A percentile compares a stretch with the other conserved stretches of the same genome.
phyloP scores from a whole-genome alignment of 2,797 vertebrate genomes.

The Anabas testudineus region DNA sequence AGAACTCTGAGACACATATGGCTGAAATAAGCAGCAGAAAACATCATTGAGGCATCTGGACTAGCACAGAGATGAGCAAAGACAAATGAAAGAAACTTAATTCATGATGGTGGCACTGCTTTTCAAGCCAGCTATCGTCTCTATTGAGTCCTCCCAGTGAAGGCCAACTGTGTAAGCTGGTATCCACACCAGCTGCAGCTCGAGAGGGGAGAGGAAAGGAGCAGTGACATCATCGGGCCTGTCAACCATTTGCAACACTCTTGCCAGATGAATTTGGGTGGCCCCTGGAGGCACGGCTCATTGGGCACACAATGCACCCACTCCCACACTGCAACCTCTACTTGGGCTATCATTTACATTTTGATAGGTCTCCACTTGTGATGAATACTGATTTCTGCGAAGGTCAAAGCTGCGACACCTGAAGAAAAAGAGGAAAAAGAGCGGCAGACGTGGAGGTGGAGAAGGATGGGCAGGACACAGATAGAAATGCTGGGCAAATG shows the following conservation, averaged over 20 bases:
- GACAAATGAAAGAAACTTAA: constrained; percentile 11
- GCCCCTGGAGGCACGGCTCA: constrained; percentile 47
- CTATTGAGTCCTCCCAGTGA: constrained; percentile 34
- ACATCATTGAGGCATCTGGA: constrained; percentile 21
- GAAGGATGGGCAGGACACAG: background rate
- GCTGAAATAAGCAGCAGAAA: constrained; percentile 1
- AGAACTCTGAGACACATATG: constrained; percentile 3
- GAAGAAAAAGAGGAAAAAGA: constrained; percentile 9
- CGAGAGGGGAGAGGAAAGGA: background rate
- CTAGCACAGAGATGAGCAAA: background rate
- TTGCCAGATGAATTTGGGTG: constrained; percentile 25
- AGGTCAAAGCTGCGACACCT: constrained; percentile 61
- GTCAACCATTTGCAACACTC: background rate
- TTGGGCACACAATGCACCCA: constrained; percentile 27
- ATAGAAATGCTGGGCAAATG: background rate
- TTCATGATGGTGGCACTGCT: constrained; percentile 9
- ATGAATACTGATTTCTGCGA: constrained; percentile 61
- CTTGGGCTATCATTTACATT: constrained; percentile 69
- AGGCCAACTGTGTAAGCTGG: constrained; percentile 18
- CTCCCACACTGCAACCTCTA: constrained; percentile 25
- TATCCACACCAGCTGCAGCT: constrained; percentile 18
- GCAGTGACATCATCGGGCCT: constrained; percentile 25
- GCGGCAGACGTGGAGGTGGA: constrained; percentile 12
- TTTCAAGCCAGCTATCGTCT: constrained; percentile 36
- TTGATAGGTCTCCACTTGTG: constrained; percentile 54